phyloP scores from a whole-genome alignment of 2,888 invertebrate species.

The Dryadula phaetusa region DNA sequence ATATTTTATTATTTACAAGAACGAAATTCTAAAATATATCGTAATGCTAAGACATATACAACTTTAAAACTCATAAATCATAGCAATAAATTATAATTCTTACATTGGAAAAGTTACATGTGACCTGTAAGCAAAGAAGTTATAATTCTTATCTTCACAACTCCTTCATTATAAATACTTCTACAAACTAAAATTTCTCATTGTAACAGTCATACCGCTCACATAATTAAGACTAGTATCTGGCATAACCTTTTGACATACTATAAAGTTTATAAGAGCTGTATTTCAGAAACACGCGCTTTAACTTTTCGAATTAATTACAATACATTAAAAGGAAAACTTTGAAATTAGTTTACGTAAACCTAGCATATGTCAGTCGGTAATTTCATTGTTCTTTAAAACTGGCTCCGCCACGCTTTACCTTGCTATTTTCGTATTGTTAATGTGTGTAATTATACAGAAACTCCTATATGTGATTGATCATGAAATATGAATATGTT shows the following conservation, averaged over 20 bases:
- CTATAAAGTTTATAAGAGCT: constrained; percentile 60
- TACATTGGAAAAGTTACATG: not conserved
- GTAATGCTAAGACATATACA: no score
- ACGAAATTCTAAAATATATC: not conserved
- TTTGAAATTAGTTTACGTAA: constrained; percentile 37
- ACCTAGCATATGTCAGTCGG: constrained; percentile 9
- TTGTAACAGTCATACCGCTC: constrained; percentile 24
- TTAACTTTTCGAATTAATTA: constrained; percentile 60
- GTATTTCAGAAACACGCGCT: constrained; percentile 51
- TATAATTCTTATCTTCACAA: constrained; percentile 11
- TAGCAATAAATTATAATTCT: not conserved
- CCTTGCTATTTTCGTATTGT: not conserved
- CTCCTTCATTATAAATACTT: constrained; percentile 22
- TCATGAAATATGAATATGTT: no score
- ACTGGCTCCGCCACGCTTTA: not conserved
- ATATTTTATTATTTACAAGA: no score
- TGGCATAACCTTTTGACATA: constrained; percentile 29
- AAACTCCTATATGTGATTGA: no score
- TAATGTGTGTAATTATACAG: not conserved
- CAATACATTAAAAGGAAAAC: constrained; percentile 49
- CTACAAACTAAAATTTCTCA: constrained; percentile 30
- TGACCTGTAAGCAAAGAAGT: not conserved
- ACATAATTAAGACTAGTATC: constrained; percentile 32
- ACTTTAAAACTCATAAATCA: not conserved
- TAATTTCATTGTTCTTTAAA: constrained; percentile 1